phyloP scores from a whole-genome alignment of 2,888 invertebrate species.

The Meloe dianella region DNA sequence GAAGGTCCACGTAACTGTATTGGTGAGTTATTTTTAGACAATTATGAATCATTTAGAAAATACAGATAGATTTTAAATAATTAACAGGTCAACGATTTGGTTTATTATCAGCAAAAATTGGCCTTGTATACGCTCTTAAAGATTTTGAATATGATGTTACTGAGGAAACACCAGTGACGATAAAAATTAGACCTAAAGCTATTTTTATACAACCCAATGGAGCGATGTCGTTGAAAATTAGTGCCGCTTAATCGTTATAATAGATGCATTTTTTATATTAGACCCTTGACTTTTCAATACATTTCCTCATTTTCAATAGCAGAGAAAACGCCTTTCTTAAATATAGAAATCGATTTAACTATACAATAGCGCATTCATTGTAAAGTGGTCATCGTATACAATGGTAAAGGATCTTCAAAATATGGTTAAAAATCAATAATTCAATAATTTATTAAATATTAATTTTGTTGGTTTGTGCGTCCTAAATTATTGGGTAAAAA shows the following conservation, averaged over 20 bases:
- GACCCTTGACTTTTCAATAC: too few relatives aligned
- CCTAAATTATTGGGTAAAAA: too few relatives aligned
- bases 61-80: not conserved
- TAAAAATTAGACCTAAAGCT: slow-evolving; percentile 47
- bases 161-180: slow-evolving; percentile 46
- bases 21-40: slow-evolving; percentile 39
- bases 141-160: slow-evolving; percentile 48
- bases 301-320: too few relatives aligned
- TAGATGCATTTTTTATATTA: too few relatives aligned
- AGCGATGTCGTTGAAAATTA: slow-evolving; percentile 48
- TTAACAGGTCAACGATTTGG: slow-evolving; percentile 53
- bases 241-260: not conserved
- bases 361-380: too few relatives aligned
- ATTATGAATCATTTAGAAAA: not conserved
- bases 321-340: too few relatives aligned
- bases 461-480: too few relatives aligned
- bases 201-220: slow-evolving; percentile 49
- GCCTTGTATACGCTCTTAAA: slow-evolving; percentile 46
- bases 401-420: too few relatives aligned
- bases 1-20: slow-evolving; percentile 55
- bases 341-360: too few relatives aligned
- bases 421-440: too few relatives aligned
- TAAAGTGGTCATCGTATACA: too few relatives aligned
- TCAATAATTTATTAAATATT: too few relatives aligned
- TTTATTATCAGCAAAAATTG: slow-evolving; percentile 51